phyloP scores from a whole-genome alignment of 1,140 invertebrate genomes.

The Eufriesea mexicana region DNA sequence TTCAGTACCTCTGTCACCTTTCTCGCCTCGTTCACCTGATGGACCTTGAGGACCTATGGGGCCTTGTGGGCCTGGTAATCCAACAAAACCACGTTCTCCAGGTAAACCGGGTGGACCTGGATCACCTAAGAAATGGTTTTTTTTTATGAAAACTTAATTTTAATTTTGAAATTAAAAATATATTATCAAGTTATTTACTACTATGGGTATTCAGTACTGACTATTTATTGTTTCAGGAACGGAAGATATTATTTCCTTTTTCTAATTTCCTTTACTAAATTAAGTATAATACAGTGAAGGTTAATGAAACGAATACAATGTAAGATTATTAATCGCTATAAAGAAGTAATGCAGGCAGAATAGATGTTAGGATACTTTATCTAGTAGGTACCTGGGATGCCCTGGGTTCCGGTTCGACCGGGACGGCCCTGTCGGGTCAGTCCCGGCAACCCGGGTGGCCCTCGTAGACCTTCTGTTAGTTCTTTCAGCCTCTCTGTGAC shows the following conservation, averaged over 20 bases:
- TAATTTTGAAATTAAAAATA: background rate
- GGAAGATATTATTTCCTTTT: background rate
- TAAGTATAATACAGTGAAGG: background rate
- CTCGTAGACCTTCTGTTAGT: slow-evolving; percentile 82
- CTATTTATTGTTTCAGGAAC: background rate
- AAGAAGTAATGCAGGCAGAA: background rate
- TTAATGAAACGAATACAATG: background rate
- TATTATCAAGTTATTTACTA: background rate
- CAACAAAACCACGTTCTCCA: slow-evolving; percentile 86
- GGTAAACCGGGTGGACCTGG: slow-evolving; percentile 81
- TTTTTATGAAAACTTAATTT: background rate
- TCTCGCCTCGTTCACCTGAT: slow-evolving; percentile 87
- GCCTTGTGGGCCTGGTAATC: slow-evolving; percentile 85
- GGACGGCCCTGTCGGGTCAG: slow-evolving; percentile 72
- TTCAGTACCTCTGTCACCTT: slow-evolving; percentile 87
- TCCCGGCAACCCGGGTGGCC: slow-evolving; percentile 82
- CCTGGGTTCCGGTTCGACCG: slow-evolving; percentile 78
- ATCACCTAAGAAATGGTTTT: slow-evolving; percentile 76
- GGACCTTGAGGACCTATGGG: slow-evolving; percentile 83
- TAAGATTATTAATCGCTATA: background rate
- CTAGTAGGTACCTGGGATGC: slow-evolving; percentile 81
- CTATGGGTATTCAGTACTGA: background rate
- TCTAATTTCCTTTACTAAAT: background rate
- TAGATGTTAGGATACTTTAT: slow-evolving; percentile 5
- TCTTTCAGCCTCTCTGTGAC: slow-evolving; percentile 82